phyloP scores from a whole-genome alignment of 1,140 invertebrate genomes.

The Drosophila repleta region DNA sequence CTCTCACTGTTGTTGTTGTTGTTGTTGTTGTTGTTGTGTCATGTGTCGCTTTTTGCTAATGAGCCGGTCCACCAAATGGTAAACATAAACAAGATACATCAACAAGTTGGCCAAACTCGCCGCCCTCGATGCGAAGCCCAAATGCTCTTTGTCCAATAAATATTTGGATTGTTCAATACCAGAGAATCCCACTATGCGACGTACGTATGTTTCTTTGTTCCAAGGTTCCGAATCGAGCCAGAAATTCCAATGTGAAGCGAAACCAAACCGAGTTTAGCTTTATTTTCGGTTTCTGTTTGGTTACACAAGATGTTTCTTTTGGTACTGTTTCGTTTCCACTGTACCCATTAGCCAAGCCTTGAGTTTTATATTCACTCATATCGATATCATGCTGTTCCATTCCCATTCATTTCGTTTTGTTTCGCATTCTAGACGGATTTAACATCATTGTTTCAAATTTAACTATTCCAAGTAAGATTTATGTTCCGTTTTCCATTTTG shows the following conservation, averaged over 20 bases:
- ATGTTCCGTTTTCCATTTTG: not conserved
- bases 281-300: not conserved
- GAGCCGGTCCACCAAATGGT: conserved; percentile 39
- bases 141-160: conserved; percentile 16
- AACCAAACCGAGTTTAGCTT: too few relatives aligned
- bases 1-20: not conserved
- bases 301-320: too few relatives aligned
- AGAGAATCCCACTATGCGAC: too few relatives aligned
- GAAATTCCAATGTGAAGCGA: too few relatives aligned
- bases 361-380: not conserved
- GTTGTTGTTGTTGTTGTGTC: conserved; percentile 33
- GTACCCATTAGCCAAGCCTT: not conserved
- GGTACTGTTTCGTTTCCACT: not conserved
- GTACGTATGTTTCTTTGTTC: too few relatives aligned
- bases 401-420: not conserved
- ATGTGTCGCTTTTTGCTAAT: conserved; percentile 50
- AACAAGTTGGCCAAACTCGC: conserved; percentile 31
- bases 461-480: too few relatives aligned
- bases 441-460: not conserved
- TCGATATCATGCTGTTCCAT: too few relatives aligned
- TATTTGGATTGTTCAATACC: conserved; percentile 13
- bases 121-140: conserved; percentile 2
- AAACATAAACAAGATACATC: conserved; percentile 49
- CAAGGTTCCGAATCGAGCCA: too few relatives aligned
- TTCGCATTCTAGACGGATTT: not conserved